Evolutionary conservation across 1,140 invertebrate genomes (phyloP).

Genomic region (Cotesia typhae): DNA sequence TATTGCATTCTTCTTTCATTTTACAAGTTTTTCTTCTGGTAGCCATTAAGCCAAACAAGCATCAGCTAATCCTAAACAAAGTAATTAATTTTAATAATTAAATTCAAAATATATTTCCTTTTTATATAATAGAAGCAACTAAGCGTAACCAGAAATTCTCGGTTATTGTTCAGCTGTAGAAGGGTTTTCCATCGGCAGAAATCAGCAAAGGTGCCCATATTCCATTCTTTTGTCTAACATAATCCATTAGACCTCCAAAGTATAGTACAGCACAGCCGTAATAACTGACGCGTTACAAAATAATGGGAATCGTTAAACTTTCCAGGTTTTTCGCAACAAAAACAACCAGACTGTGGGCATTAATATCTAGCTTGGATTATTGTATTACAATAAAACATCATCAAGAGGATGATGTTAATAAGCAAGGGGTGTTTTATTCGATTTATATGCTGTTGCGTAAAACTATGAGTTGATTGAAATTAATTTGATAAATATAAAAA

Average conservation of each 20-base stretch:
- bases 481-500: too few relatives aligned
- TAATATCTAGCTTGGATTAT: neutral
- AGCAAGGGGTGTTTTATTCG: too few relatives aligned
- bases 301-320: conserved; percentile 58
- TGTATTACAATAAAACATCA: too few relatives aligned
- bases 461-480: too few relatives aligned
- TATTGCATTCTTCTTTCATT: conserved; percentile 4
- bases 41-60: neutral
- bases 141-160: neutral
- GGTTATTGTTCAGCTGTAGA: too few relatives aligned
- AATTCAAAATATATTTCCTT: neutral
- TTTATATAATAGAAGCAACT: neutral
- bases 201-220: neutral
- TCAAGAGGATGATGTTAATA: too few relatives aligned
- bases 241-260: neutral
- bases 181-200: neutral
- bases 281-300: conserved; percentile 49
- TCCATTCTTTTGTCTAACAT: conserved; percentile 11
- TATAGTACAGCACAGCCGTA: conserved; percentile 1
- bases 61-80: neutral
- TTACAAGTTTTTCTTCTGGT: neutral
- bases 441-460: too few relatives aligned
- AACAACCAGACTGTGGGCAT: conserved; percentile 10
- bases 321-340: conserved; percentile 51
- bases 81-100: neutral